Evolutionary conservation across 2,113 vertebrate species (phyloP), one percentile per base, ranked within the genome.

Genomic region (Siniperca chuatsi): DNA sequence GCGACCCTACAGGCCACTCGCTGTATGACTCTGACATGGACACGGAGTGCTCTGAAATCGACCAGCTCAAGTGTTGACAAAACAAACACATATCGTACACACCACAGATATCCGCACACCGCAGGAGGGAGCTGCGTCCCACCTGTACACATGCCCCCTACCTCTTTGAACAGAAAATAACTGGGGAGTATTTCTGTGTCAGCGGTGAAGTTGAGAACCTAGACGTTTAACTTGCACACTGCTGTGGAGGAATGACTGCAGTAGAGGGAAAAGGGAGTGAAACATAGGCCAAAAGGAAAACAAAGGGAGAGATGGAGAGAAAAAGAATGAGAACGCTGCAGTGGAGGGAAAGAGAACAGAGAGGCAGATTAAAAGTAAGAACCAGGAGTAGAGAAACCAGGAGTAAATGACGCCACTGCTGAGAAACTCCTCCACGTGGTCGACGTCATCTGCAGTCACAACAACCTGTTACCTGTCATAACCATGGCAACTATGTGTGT

Each of bases 1-100:
- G 98, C 1, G 98, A 99, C 95, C 97, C 96, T 62, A 99, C 98
- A 0, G 98, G 98, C 86, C 96, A 96, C 86, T 99, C 98, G 1
- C 96, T 99, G 83, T 98, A 97, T 75, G 98, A 99, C 94, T 99
- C 98, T 0, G 98, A 99, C 44, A 97, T 99, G 96, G 98, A 99
- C 92, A 97, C 97, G 23, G 98, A 99, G 81, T 97, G 96, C 70
- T 98, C 95, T 68, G 98, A 99, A 89, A 96, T 96, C 0, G 98
- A 99, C 90, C 97, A 95, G 79, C 95, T 96, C 93, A 99, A 98
- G 94, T 97, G 97, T 93, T 95, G 93, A 95, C 77, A 16, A 78
- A 60, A 83, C 76, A 64, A 44, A 50, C 70, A 69, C 37, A 54
- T 23, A 48, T 48, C 29, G 66, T 42, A 55, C 71, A 81, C 78